Evolutionary conservation across 2,888 invertebrate genomes (phyloP).

Genomic region (Epirrhoe tristata): DNA sequence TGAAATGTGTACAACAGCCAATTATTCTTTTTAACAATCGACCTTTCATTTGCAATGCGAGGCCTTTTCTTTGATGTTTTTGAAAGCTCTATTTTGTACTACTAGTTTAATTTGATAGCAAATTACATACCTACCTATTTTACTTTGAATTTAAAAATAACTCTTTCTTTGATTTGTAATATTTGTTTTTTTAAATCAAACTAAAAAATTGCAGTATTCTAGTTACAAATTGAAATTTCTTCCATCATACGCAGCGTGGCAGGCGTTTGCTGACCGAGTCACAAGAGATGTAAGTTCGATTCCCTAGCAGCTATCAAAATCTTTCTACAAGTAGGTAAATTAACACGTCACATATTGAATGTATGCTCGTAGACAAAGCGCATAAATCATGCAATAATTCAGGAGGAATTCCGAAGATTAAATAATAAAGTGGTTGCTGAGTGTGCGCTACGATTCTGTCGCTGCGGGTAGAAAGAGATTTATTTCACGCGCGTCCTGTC

Average conservation of each 20-base stretch:
- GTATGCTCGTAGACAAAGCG: neutral
- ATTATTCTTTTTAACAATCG: neutral
- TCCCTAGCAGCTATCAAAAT: no score
- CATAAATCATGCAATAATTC: slow-evolving; percentile 13
- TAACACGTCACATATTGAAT: no score
- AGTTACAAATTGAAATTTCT: no score
- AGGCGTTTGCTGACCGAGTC: no score
- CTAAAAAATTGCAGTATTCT: no score
- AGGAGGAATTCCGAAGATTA: slow-evolving; percentile 27
- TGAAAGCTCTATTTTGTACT: neutral
- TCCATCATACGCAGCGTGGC: no score
- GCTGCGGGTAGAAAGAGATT: slow-evolving; percentile 56
- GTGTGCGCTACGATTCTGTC: slow-evolving; percentile 64
- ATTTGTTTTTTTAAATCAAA: no score
- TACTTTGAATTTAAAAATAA: no score
- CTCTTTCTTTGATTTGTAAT: no score
- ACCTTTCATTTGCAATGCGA: neutral
- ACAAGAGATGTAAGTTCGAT: no score
- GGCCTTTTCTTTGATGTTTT: neutral
- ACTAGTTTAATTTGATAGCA: neutral
- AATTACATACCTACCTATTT: no score
- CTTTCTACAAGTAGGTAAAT: no score
- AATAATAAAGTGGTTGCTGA: slow-evolving; percentile 50
- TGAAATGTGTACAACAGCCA: slow-evolving; percentile 2
- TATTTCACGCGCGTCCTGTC: slow-evolving; percentile 52